Conservation (phyloP, 1,140 invertebrate species). For the Trichogramma pretiosum region DNA sequence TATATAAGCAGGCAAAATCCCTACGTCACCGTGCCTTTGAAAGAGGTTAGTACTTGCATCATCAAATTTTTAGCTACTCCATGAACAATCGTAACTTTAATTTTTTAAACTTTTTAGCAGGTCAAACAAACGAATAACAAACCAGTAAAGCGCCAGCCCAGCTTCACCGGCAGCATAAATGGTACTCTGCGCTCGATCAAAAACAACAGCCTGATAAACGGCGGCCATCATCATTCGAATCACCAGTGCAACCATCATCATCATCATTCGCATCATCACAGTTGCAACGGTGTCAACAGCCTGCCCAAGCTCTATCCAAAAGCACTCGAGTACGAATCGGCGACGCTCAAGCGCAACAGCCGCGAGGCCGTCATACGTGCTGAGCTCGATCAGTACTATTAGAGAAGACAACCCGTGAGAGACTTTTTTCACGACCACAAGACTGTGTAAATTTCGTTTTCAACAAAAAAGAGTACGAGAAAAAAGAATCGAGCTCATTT, state of each 20-base stretch:
- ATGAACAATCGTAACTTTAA: too few relatives aligned
- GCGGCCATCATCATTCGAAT: too few relatives aligned
- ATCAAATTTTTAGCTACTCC: too few relatives aligned
- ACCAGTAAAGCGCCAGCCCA: constrained; percentile 38
- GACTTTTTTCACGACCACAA: too few relatives aligned
- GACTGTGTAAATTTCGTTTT: too few relatives aligned
- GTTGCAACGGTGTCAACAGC: constrained; percentile 47
- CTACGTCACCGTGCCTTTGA: constrained; percentile 71
- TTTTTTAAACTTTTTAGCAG: constrained; percentile 24
- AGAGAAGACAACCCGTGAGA: too few relatives aligned
- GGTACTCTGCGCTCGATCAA: constrained; percentile 39
- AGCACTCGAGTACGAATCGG: constrained; percentile 66
- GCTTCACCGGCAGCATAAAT: constrained; percentile 41
- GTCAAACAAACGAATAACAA: too few relatives aligned
- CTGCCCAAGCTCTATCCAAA: constrained; percentile 59
- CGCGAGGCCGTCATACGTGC: constrained; percentile 44
- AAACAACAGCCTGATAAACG: constrained; percentile 57
- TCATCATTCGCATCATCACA: too few relatives aligned
- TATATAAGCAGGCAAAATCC: constrained; percentile 76
- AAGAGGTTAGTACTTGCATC: constrained; percentile 56
- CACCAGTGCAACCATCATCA: too few relatives aligned
- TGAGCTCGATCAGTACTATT: constrained; percentile 53
- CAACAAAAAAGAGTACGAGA: too few relatives aligned
- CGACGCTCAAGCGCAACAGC: constrained; percentile 69
- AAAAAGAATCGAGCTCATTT: too few relatives aligned